These are phyloP conservation scores for Paedocypris sp. DNA, from an alignment of 2,113 vertebrate genomes.

Conservation along the genomic window DNA sequence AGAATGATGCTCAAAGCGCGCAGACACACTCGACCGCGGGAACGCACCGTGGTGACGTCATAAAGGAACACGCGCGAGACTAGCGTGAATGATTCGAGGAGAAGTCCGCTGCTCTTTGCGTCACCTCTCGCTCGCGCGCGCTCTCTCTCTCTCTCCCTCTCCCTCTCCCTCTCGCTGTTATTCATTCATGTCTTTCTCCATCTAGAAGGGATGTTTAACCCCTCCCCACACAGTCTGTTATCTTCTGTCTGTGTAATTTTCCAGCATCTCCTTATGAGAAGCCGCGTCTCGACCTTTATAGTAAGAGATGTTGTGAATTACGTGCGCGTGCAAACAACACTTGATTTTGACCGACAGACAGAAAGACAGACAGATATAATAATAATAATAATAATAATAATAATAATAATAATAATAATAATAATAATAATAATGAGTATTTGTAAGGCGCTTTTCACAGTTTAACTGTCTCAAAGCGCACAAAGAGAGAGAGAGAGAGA, in stretches of 20 bases:
- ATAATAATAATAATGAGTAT: neutral
- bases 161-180: neutral
- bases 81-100: conserved; percentile 26
- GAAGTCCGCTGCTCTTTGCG: conserved; percentile 32
- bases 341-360: no score
- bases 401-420: no score
- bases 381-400: no score
- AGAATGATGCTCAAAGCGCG: neutral
- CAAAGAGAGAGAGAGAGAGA: neutral
- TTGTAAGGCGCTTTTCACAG: neutral
- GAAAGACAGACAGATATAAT: no score
- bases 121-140: neutral
- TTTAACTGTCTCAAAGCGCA: no score
- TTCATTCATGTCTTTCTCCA: neutral
- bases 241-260: no score
- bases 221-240: neutral
- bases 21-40: neutral
- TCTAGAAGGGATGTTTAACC: neutral
- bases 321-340: no score
- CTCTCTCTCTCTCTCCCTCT: neutral
- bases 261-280: no score
- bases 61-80: conserved; percentile 28
- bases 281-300: neutral
- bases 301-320: no score
- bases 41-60: conserved; percentile 10